Evolutionary conservation across 2,113 vertebrate genomes (phyloP), one percentile per base, ranked within the genome.

Genomic region (Hystrix cristata): DNA sequence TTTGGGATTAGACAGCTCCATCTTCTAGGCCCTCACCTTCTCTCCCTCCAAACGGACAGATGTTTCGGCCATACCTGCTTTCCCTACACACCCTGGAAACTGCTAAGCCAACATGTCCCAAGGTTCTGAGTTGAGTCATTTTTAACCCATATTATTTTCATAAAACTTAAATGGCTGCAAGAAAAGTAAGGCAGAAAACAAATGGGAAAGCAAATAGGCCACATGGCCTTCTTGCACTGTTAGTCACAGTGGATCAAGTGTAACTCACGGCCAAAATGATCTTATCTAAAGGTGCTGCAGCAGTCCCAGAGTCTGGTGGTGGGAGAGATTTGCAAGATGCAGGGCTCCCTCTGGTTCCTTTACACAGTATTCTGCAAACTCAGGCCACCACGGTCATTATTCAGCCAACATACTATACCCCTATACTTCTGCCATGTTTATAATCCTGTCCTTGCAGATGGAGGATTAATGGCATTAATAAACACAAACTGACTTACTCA

Each of bases 61-160:
- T 29, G 27, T 65, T 57, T 59, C 38, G 29, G 18, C 60, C 15
- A 14, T 8, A 34, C 74, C 82, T 65, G 23, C 67, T 83, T 93
- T n/a, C 38, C 82, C 13, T 27, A 31, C 4, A 90, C 48, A 69
- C 38, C 38, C 62, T 29, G 12, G 25, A 62, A 62, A 92, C 21
- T 74, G 65, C 76, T 93, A 48, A 96, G 65, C 48, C 79, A 71
- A 79, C 46, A 34, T 15, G 29, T 84, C 27, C 83, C 62, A 83
- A 62, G 19, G 51, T 59, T 87, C 74, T 71, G 82, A 90, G 4
- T 43, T 25, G 43, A 72, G 80, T 87, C 80, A 84, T 79, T 93
- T 31, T 91, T 48, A 94, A 90, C 12, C 64, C 25, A n/a, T 43
- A 87, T 87, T 71, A 88, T 97, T 92, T 96, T 55, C 85, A 95